Evolutionary conservation across 2,888 invertebrate species (phyloP), one percentile per base, ranked within the genome.

Genomic region (Tuta absoluta): DNA sequence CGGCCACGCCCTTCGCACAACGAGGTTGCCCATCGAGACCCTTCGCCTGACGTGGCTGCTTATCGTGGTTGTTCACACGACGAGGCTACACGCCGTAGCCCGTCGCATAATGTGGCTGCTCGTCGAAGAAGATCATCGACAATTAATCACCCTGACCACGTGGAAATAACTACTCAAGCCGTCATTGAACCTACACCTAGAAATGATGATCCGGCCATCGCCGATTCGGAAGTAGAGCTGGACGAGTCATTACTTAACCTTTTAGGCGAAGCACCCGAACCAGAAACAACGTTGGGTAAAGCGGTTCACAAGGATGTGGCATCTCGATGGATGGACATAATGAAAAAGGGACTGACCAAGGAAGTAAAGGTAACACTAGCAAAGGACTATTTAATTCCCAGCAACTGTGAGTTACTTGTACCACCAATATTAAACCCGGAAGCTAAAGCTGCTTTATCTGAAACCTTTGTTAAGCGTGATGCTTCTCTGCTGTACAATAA

Each of bases 351-450:
- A 0, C 45, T 67, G 0, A 5, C 28, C 3, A 67, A 65, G 17
- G 64, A 67, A 19, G 14, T 41, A 2, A 59, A 60, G 60, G 65
- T 65, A 12, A 59, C 59, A 21, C 7, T 67, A 3, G 7, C 49
- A 0, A 41, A 53, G 8, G 64, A 63, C 8, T 65, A 64, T 61
- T 48, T 60, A 12, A 49, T 65, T 57, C 67, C 67, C 3, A 56
- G 21, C 8, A 67, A 65, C 28, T 67, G 67, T 33, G 33, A 60
- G 4, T 58, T 64, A 0, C 23, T 65, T 8, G 5, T 63, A 12
- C 56, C 65, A 2, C 67, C 67, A n/a, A 17, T 61, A 23, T 58
- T 67, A 11, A 65, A 67, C 51, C 63, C 65, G 19, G 67, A 67
- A 23, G 59, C 51, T 14, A 65, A 63, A 37, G 67, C 56, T 1